Evolutionary conservation across 2,888 invertebrate genomes (phyloP).

Genomic region (Strigamia crassipes): DNA sequence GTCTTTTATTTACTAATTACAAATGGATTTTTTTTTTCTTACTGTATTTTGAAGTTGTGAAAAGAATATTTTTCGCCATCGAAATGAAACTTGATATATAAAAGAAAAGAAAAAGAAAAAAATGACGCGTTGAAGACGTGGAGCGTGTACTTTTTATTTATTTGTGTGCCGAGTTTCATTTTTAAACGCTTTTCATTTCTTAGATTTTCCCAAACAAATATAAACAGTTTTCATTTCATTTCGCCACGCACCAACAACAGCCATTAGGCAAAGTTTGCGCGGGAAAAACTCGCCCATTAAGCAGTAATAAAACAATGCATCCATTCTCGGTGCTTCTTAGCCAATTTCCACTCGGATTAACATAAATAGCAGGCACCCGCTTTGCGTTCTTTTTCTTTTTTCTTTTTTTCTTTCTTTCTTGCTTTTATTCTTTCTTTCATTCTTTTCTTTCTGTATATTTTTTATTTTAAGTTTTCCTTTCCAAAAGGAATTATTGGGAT

Average conservation of each 20-base stretch:
- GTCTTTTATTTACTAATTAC: slow-evolving; percentile 1
- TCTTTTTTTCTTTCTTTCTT: background rate
- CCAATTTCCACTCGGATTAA: slow-evolving; percentile 16
- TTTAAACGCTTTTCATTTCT: slow-evolving; percentile 21
- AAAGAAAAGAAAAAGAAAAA: background rate
- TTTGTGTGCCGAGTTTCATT: slow-evolving; percentile 21
- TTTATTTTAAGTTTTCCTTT: slow-evolving; percentile 1
- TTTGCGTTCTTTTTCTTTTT: slow-evolving; percentile 15
- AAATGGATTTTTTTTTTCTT: background rate
- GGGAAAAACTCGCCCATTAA: slow-evolving; percentile 21
- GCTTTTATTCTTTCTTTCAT: background rate
- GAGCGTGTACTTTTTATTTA: slow-evolving; percentile 12
- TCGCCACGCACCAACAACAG: slow-evolving; percentile 15
- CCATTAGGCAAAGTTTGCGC: slow-evolving; percentile 28
- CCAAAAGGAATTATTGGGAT: slow-evolving; percentile 33
- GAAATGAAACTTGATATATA: slow-evolving; percentile 5
- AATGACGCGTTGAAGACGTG: background rate
- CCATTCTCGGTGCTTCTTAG: slow-evolving; percentile 16
- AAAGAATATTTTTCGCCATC: background rate
- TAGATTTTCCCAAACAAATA: slow-evolving; percentile 21
- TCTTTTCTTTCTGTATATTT: background rate
- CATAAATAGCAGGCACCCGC: slow-evolving; percentile 2
- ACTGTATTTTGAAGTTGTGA: background rate
- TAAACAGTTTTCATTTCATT: slow-evolving; percentile 35
- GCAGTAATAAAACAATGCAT: slow-evolving; percentile 21